These are phyloP conservation scores for Kryptolebias marmoratus DNA, from an alignment of 2,113 vertebrate genomes.

Conservation along the genomic window DNA sequence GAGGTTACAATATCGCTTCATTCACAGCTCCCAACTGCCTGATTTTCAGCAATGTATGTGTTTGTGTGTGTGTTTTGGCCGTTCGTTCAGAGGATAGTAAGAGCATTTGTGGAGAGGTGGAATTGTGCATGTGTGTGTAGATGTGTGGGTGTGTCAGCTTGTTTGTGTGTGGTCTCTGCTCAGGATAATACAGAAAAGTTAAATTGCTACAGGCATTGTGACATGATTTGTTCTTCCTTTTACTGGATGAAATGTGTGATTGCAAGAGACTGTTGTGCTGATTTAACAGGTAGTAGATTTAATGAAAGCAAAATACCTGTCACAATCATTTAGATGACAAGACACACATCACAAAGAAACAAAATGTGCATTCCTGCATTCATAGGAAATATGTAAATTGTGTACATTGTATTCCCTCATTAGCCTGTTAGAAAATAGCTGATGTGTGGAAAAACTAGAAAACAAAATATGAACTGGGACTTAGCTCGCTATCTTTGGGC, in stretches of 20 bases:
- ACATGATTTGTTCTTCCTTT: conserved; percentile 28
- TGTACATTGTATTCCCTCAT: conserved; percentile 38
- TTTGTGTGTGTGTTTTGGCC: conserved; percentile 47
- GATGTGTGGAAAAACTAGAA: conserved; percentile 62
- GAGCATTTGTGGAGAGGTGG: conserved; percentile 20
- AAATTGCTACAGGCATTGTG: conserved; percentile 27
- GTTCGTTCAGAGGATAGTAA: conserved; percentile 36
- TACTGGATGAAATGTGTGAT: conserved; percentile 32
- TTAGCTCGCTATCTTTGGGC: conserved; percentile 74
- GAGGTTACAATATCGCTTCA: conserved; percentile 83
- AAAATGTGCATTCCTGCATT: conserved; percentile 45
- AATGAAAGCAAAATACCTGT: conserved; percentile 60
- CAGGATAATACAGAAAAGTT: conserved; percentile 38
- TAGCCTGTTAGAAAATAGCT: conserved; percentile 67
- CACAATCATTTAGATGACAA: conserved; percentile 49
- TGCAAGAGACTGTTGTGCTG: conserved; percentile 49
- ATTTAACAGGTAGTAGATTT: conserved; percentile 58
- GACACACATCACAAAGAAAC: conserved; percentile 32
- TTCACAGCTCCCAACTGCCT: conserved; percentile 76
- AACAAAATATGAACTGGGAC: conserved; percentile 68
- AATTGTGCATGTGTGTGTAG: conserved; percentile 15
- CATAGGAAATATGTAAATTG: conserved; percentile 57
- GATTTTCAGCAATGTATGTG: conserved; percentile 62
- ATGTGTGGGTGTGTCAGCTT: conserved; percentile 11
- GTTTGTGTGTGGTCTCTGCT: conserved; percentile 23